phyloP scores from a whole-genome alignment of 1,140 invertebrate species.

The Carcinoscorpius rotundicauda region DNA sequence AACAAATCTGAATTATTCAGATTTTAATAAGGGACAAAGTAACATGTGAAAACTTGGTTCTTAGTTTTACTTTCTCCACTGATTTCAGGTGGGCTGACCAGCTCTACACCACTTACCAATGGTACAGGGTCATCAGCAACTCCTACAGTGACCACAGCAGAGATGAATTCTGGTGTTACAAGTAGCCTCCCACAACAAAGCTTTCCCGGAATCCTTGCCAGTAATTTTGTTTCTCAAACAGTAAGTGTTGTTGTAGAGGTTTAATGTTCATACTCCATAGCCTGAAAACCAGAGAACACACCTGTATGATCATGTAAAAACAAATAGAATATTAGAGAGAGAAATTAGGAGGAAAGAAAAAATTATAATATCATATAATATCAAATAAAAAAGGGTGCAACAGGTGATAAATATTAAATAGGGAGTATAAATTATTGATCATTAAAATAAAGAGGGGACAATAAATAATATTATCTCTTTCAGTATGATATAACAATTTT shows the following conservation, averaged over 20 bases:
- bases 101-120: conserved; percentile 10
- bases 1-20: no score
- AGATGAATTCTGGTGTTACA: not conserved
- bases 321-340: not conserved
- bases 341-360: not conserved
- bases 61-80: no score
- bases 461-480: not conserved
- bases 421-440: not conserved
- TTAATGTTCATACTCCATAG: not conserved
- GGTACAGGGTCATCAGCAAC: conserved; percentile 10
- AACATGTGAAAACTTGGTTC: no score
- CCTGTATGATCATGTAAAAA: not conserved
- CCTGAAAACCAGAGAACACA: not conserved
- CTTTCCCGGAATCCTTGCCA: conserved; percentile 9
- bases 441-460: not conserved
- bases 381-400: not conserved
- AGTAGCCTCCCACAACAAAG: conserved; percentile 11
- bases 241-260: not conserved
- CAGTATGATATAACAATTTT: not conserved
- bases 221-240: conserved; percentile 12
- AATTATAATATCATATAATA: not conserved
- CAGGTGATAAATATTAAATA: not conserved
- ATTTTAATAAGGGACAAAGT: no score
- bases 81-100: not conserved
- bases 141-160: not conserved